Evolutionary conservation across 37 sponge, comb jelly and placozoan species (phyloP).

Genomic region (Haliclona indistincta): DNA sequence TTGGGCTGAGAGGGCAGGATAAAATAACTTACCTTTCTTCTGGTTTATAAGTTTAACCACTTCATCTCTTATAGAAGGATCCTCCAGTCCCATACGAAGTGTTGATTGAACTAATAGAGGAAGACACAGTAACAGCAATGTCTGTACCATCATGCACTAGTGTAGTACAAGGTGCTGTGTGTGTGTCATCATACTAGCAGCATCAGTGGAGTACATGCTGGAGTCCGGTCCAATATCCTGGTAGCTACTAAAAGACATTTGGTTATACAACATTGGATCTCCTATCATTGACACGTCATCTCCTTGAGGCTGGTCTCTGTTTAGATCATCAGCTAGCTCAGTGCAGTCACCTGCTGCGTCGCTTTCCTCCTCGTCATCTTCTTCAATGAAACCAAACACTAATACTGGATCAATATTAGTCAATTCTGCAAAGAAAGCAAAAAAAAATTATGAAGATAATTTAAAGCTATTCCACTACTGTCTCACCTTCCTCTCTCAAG

Average conservation of each 20-base stretch:
- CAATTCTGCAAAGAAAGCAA: not conserved
- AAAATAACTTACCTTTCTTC: not conserved
- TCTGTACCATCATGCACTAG: too few relatives aligned
- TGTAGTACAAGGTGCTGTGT: too few relatives aligned
- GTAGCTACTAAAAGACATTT: too few relatives aligned
- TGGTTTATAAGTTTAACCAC: not conserved
- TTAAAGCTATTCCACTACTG: too few relatives aligned
- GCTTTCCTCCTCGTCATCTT: not conserved
- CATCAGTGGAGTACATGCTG: too few relatives aligned
- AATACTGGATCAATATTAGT: not conserved
- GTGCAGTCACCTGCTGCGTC: not conserved
- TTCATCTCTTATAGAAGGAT: not conserved
- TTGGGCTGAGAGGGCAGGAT: not conserved
- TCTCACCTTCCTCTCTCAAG: constrained; percentile 17
- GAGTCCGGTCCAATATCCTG: too few relatives aligned
- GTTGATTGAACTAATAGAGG: too few relatives aligned
- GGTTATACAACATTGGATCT: too few relatives aligned
- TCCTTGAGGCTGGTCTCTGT: not conserved
- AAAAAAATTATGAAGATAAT: not conserved
- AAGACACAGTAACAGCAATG: too few relatives aligned
- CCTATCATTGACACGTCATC: not conserved
- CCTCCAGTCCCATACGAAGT: not conserved
- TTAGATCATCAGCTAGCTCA: not conserved
- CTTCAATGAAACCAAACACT: not conserved
- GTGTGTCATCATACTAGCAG: too few relatives aligned